Percentiles rank a stretch among this genome's conserved stretches.
These are phyloP conservation scores for Mythimna pallens DNA, from an alignment of 2,888 invertebrate genomes.

Conservation along the genomic window DNA sequence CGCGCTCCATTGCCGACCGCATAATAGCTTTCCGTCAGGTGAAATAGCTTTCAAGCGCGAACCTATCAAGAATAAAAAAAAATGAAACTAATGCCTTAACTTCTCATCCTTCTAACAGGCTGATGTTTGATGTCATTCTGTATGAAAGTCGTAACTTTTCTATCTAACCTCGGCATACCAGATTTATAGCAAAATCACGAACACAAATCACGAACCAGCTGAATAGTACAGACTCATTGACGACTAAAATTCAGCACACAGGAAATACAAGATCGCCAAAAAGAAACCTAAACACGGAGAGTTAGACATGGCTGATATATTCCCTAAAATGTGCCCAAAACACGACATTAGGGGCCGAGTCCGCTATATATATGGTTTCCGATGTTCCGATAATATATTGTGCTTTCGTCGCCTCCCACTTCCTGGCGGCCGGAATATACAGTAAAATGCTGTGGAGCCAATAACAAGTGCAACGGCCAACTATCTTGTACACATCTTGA, in stretches of 20 bases:
- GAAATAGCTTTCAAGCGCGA: too few species aligned
- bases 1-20: too few species aligned
- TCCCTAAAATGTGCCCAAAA: constrained; percentile 54
- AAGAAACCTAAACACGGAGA: constrained; percentile 39
- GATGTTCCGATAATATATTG: constrained; percentile 65
- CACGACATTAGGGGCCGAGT: constrained; percentile 46
- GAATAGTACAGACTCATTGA: constrained; percentile 7
- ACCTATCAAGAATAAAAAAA: too few species aligned
- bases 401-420: constrained; percentile 60
- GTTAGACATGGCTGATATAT: constrained; percentile 51
- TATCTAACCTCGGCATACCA: background rate
- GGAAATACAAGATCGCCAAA: constrained; percentile 50
- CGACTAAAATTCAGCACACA: constrained; percentile 23
- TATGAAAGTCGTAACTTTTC: background rate
- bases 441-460: constrained; percentile 49
- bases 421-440: constrained; percentile 56
- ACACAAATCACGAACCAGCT: constrained; percentile 32
- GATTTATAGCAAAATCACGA: background rate
- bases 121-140: background rate
- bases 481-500: constrained; percentile 22
- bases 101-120: background rate
- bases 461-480: constrained; percentile 61
- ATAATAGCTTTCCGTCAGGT: too few species aligned
- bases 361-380: constrained; percentile 64
- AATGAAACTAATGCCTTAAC: background rate